Evolutionary conservation across 2,888 invertebrate species (phyloP), one percentile per base, ranked within the genome.

Genomic region (Drosophila limbata): DNA sequence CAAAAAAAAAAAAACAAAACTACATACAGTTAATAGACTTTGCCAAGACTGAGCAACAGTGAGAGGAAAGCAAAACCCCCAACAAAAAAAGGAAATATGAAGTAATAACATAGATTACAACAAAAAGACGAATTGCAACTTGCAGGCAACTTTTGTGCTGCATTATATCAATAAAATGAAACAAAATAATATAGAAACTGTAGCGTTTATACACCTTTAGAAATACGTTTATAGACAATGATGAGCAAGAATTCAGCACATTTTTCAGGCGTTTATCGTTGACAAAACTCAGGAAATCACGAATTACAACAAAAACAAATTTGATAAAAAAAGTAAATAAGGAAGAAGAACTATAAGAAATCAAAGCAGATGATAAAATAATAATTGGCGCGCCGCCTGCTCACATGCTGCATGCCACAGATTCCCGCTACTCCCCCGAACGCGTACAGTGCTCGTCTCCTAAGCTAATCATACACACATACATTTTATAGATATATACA

Each of bases 21-120:
- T 60, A 64, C 70, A 64, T 48, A 77, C 79, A 79, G 77, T 70
- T 63, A 69, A 81, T 78, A 86, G 87, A 86, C 87, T 86, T 81
- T 85, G 80, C 70, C 81, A 85, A 86, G 85, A 86, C 85, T 86
- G 85, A 85, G 70, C 83, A 81, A 79, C 80, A 78, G 73, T 69
- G 69, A 70, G 69, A 74, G 75, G 77, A 67, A 69, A 85, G 50
- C 57, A 74, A 65, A 42, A 53, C 17, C 44, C 28, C 37, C 10
- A 61, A 68, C 19, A 51, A 40, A 37, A n/a, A 50, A 39, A 35
- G 33, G 4, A 44, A 19, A 40, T 17, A 31, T 17, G 25, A 47
- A 44, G 50, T 39, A n/a, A 51, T 33, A 42, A 60, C 17, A 59
- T 56, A 52, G 42, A 56, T 21, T 37, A 40, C 42, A 45, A 40